Conservation (phyloP, 2,888 invertebrate species). For the Aproaerema taeniolella region DNA sequence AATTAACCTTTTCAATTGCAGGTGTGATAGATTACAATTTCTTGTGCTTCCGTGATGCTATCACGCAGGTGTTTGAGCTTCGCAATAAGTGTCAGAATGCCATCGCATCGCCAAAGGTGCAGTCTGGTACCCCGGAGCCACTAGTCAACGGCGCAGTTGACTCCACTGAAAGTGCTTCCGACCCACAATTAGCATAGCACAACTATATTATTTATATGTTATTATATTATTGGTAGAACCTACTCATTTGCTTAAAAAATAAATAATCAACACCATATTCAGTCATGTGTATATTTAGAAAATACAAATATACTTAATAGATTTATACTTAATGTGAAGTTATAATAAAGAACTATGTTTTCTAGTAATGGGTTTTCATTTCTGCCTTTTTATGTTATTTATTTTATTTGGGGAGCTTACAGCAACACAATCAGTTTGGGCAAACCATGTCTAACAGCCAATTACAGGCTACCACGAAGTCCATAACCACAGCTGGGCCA, state of each 20-base stretch:
- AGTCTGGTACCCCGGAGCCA: slow-evolving; percentile 44
- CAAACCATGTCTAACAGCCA: no score
- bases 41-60: slow-evolving; percentile 96
- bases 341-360: slow-evolving; percentile 20
- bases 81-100: slow-evolving; percentile 82
- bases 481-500: no score
- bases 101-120: slow-evolving; percentile 35
- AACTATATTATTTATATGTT: slow-evolving; percentile 14
- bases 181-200: slow-evolving; percentile 52
- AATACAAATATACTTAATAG: slow-evolving; percentile 3
- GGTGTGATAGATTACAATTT: slow-evolving; percentile 99
- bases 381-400: no score
- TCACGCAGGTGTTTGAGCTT: slow-evolving; percentile 96
- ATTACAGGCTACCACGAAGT: no score
- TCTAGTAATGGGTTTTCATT: no score
- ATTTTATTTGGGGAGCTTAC: no score
- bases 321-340: slow-evolving; percentile 16
- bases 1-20: no score
- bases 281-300: slow-evolving; percentile 14
- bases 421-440: no score
- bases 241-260: no score
- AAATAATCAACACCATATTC: slow-evolving; percentile 2
- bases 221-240: no score
- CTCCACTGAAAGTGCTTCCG: slow-evolving; percentile 52
- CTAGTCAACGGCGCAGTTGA: slow-evolving; percentile 55